Evolutionary conservation across 1,140 invertebrate species (phyloP), one percentile per base, ranked within the genome.

Genomic region (Ceratosolen solmsi): DNA sequence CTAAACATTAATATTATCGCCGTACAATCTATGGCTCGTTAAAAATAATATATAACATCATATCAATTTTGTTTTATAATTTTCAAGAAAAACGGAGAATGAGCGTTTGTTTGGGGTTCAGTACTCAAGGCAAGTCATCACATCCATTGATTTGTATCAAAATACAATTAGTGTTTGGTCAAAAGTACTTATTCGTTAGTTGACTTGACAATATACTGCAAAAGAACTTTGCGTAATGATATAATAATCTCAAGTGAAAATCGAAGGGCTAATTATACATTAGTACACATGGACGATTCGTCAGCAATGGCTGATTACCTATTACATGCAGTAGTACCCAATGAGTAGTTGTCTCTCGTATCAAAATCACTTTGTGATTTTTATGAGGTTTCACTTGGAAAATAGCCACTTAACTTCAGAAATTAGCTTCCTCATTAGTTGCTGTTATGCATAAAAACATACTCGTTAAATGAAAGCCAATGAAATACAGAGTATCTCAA

Each of bases 351-450:
- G 71, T 79, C 63, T 58, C n/a, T 58, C 41, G 27, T 73, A 80
- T 80, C 79, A 80, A 80, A 72, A 33, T 38, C 4, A 80, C 27
- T 60, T 80, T 73, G 54, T 58, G 79, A 80, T 80, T 80, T 80
- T 60, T 80, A 80, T 80, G 79, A 25, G 65, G 51, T 73, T 79
- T 49, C 8, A 22, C 8, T 56, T 20, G 70, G 46, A 15, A 25
- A 51, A 36, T 17, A 11, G 22, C 70, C 79, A 73, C 54, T 80
- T 80, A 80, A 80, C 79, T 80, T 22, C 25, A 33, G 56, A 73
- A 80, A 80, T 80, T 80, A 80, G 68, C 41, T 73, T 60, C 25
- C 56, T 36, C 79, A 80, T 80, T 80, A 80, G 79, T 13, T 63
- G 30, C 25, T 25, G 56, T 72, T 80, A 49, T 46, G 56, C 79